phyloP scores from a whole-genome alignment of 2,797 vertebrate species.

The Varecia variegata region DNA sequence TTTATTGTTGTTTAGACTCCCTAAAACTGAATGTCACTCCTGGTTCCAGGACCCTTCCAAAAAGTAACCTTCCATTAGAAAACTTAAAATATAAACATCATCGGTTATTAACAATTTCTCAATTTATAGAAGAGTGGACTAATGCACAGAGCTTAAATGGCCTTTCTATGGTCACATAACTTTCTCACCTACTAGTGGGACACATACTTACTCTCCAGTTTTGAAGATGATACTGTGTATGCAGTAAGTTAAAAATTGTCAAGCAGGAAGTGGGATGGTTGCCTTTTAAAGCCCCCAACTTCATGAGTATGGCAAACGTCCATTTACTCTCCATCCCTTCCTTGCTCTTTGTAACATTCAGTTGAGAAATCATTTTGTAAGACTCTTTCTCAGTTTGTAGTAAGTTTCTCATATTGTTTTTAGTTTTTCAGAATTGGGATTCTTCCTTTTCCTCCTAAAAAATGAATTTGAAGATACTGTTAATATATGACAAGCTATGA shows the following conservation, averaged over 20 bases:
- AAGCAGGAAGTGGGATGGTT: not conserved
- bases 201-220: not conserved
- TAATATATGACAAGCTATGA: not conserved
- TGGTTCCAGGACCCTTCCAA: not conserved
- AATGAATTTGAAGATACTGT: not conserved
- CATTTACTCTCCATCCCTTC: not conserved
- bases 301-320: not conserved
- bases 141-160: not conserved
- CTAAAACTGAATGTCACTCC: not conserved
- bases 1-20: not conserved
- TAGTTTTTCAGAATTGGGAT: not conserved
- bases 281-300: not conserved
- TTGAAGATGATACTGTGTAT: not conserved
- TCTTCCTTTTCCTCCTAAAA: not conserved
- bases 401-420: constrained; percentile 14
- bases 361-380: not conserved
- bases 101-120: not conserved
- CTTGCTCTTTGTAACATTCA: not conserved
- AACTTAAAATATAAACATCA: not conserved
- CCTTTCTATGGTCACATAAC: not conserved
- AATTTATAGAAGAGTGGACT: not conserved
- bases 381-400: not conserved
- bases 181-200: not conserved
- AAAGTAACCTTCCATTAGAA: not conserved
- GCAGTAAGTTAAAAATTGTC: not conserved